These are phyloP conservation scores for Pelvicachromis taeniatus DNA, from an alignment of 2,113 vertebrate genomes.

Conservation along the genomic window DNA sequence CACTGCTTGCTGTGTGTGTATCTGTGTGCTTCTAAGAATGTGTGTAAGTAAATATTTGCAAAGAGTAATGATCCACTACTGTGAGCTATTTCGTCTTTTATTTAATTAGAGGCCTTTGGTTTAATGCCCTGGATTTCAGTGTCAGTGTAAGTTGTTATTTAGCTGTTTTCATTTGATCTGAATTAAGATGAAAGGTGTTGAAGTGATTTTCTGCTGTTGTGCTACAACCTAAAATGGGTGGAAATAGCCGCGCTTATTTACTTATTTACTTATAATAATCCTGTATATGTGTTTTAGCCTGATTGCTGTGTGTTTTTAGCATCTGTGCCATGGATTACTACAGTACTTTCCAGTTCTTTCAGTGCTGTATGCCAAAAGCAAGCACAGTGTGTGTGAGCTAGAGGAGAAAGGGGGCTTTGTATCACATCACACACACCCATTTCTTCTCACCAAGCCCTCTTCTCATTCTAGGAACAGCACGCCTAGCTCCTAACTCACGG, in stretches of 20 bases:
- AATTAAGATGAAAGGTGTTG: not conserved
- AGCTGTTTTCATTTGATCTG: not conserved
- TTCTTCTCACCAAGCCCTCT: slow-evolving; percentile 15
- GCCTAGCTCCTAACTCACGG: not conserved
- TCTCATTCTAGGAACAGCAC: slow-evolving; percentile 7
- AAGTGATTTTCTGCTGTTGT: not conserved
- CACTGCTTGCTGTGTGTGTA: slow-evolving; percentile 6
- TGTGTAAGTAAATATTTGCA: slow-evolving; percentile 46
- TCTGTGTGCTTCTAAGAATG: not conserved
- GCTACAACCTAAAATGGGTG: not conserved
- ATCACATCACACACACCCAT: slow-evolving; percentile 30
- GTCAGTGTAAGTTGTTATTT: not conserved
- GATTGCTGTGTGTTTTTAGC: slow-evolving; percentile 31
- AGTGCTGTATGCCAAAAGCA: slow-evolving; percentile 18
- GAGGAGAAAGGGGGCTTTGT: slow-evolving; percentile 71
- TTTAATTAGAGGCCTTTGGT: not conserved
- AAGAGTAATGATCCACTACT: slow-evolving; percentile 17
- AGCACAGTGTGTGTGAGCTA: slow-evolving; percentile 3
- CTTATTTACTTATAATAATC: not conserved
- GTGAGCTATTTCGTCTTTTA: slow-evolving; percentile 12
- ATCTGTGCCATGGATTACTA: not conserved
- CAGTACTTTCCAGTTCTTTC: slow-evolving; percentile 35
- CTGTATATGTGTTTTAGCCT: not conserved
- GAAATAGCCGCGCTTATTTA: not conserved
- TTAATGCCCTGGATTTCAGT: not conserved